Evolutionary conservation across 1,140 invertebrate genomes (phyloP), one percentile per base, ranked within the genome.

Genomic region (Lasioglossum albipes): DNA sequence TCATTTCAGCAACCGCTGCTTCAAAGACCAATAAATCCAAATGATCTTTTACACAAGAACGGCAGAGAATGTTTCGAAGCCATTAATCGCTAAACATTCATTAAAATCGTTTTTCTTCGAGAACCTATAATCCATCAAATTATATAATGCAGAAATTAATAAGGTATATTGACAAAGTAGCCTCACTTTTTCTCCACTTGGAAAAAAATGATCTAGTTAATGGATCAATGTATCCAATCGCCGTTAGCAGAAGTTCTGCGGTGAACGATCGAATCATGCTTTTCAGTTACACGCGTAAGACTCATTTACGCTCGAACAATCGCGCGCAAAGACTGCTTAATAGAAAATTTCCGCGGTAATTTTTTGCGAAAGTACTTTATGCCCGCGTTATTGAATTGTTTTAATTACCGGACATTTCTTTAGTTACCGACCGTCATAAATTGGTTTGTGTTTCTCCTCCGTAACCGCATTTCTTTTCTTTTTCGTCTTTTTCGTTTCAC

Each of bases 331-430:
- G 49, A 68, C 9, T 5, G n/a, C 12, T 68, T 45, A 22, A 68
- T n/a, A 22, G 66, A 27, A 52, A 27, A 27, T 68, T 49, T 49
- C 45, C 42, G 9, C 42, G 13, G 42, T 1, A 5, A 22, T 12
- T 68, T 66, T 68, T 68, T 68, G 66, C 66, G 3, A 22, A 7
- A 27, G 66, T 68, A 68, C n/a, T 68, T 68, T 13, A 45, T 3
- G 10, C 41, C 65, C 20, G 41, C 65, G 41, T 67, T 68, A 68
- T 68, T 27, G 66, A 49, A 49, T 49, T n/a, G 18, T 27, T 52
- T 68, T 68, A 68, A 68, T 68, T 68, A 20, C 52, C 52, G 7
- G 52, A 54, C 52, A 16, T 16, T 54, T 54, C 52, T 54, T 20
- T 6, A 0, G 16, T 54, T 54, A 54, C 52, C 18, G 13, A 20